Percentiles rank a stretch among this genome's conserved stretches.
Evolutionary conservation across 1,140 invertebrate genomes (phyloP).

Genomic region (Drosophila littoralis): DNA sequence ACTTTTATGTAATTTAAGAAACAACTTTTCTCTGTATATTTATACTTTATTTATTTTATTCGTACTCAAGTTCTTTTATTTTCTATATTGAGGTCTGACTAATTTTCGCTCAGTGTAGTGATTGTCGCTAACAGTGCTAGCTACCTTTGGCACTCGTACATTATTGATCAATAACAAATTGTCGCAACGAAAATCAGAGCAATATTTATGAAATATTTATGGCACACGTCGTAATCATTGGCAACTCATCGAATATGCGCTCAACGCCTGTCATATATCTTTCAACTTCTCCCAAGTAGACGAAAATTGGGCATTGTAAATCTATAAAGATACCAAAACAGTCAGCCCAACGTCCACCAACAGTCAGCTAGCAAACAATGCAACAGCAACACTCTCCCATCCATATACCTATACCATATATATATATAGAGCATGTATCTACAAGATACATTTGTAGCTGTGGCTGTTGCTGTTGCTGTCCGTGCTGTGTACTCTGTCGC

Average conservation of each 20-base stretch:
- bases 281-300: constrained; percentile 79
- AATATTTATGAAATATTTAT: constrained; percentile 81
- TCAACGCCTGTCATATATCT: constrained; percentile 70
- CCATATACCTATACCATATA: constrained; percentile 8
- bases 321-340: constrained; percentile 73
- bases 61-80: too few relatives aligned
- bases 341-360: constrained; percentile 8
- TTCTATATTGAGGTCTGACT: neutral
- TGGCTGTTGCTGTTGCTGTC: neutral
- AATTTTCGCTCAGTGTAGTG: constrained; percentile 42
- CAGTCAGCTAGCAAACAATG: constrained; percentile 22
- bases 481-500: constrained; percentile 15
- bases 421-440: constrained; percentile 3
- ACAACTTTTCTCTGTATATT: too few relatives aligned
- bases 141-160: constrained; percentile 37
- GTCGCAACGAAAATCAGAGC: constrained; percentile 82
- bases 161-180: constrained; percentile 80
- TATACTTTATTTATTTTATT: too few relatives aligned
- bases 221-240: constrained; percentile 80
- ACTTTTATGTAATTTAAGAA: neutral
- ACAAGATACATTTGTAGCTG: constrained; percentile 48
- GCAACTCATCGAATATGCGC: constrained; percentile 67
- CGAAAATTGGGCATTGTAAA: constrained; percentile 81
- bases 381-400: constrained; percentile 15
- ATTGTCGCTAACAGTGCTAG: constrained; percentile 6